Conservation (phyloP, 2,888 invertebrate species). For the Spatulosminthurus flaviceps region DNA sequence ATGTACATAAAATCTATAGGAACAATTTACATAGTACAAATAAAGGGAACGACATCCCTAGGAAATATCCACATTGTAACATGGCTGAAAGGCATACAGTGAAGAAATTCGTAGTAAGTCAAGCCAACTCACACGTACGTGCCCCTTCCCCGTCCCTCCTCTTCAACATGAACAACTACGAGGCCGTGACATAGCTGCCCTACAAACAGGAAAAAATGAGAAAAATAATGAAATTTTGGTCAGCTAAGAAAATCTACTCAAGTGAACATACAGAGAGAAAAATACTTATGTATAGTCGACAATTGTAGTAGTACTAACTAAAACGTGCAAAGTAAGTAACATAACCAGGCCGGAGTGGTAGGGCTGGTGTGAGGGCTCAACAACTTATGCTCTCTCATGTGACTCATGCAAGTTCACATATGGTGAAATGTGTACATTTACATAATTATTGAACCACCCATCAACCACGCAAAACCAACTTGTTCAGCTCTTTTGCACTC, state of each 20-base stretch:
- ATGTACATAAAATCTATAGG: neutral
- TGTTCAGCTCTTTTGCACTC: slow-evolving; percentile 3
- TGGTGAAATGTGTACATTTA: slow-evolving; percentile 33
- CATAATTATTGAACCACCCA: slow-evolving; percentile 40
- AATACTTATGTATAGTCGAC: slow-evolving; percentile 3
- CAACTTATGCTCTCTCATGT: neutral
- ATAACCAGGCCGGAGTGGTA: too few species aligned
- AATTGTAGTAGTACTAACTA: too few species aligned
- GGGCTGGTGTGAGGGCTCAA: too few species aligned
- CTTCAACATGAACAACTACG: neutral
- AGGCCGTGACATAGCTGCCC: slow-evolving; percentile 44
- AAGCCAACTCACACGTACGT: slow-evolving; percentile 37
- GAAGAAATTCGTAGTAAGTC: slow-evolving; percentile 29
- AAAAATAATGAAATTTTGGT: slow-evolving; percentile 45
- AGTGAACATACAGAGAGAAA: neutral
- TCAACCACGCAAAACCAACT: slow-evolving; percentile 16
- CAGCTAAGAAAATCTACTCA: slow-evolving; percentile 25
- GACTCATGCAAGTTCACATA: slow-evolving; percentile 25
- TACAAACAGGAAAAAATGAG: slow-evolving; percentile 35
- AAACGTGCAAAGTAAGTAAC: too few species aligned
- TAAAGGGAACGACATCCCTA: neutral
- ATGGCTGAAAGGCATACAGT: neutral
- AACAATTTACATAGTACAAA: too few species aligned
- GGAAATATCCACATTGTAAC: neutral
- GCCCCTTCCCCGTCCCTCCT: slow-evolving; percentile 34